Conservation (phyloP, 1,140 invertebrate genomes). For the Armadillidium nasatum region DNA sequence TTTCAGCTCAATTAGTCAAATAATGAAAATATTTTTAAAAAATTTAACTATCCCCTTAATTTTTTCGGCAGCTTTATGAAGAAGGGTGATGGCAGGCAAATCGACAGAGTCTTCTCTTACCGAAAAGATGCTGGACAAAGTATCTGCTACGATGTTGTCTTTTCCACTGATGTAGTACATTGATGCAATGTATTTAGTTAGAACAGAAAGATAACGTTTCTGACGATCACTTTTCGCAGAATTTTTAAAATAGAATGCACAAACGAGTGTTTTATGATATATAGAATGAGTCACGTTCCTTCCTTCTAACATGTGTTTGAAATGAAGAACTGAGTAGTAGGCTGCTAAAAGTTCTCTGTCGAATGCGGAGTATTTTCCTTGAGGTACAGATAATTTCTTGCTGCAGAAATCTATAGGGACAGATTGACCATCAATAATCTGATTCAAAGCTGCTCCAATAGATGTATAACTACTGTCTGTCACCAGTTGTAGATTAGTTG, state of each 20-base stretch:
- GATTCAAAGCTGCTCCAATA: slow-evolving; percentile 28
- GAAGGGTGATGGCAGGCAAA: too few species aligned
- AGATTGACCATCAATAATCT: neutral
- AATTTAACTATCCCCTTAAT: too few species aligned
- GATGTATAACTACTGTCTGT: slow-evolving; percentile 17
- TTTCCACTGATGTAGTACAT: slow-evolving; percentile 18
- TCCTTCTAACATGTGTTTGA: slow-evolving; percentile 26
- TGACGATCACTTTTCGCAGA: slow-evolving; percentile 21
- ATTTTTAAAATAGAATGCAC: slow-evolving; percentile 11
- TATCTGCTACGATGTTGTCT: slow-evolving; percentile 28
- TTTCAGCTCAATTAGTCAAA: too few species aligned
- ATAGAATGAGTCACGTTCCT: slow-evolving; percentile 1
- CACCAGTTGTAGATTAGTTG: neutral
- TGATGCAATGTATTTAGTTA: slow-evolving; percentile 16
- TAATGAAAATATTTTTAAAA: too few species aligned
- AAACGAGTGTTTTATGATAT: too few species aligned
- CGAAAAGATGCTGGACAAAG: neutral
- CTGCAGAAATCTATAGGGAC: slow-evolving; percentile 28
- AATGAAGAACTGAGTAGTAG: slow-evolving; percentile 24
- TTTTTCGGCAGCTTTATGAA: neutral
- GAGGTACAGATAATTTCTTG: slow-evolving; percentile 26
- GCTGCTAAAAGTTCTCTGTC: slow-evolving; percentile 37
- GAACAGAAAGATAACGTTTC: slow-evolving; percentile 24
- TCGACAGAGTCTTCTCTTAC: too few species aligned
- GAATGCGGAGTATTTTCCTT: slow-evolving; percentile 29